A percentile compares a stretch with the other conserved stretches of the same genome.
phyloP scores from a whole-genome alignment of 1,140 invertebrate species.

The Harpegnathos saltator region DNA sequence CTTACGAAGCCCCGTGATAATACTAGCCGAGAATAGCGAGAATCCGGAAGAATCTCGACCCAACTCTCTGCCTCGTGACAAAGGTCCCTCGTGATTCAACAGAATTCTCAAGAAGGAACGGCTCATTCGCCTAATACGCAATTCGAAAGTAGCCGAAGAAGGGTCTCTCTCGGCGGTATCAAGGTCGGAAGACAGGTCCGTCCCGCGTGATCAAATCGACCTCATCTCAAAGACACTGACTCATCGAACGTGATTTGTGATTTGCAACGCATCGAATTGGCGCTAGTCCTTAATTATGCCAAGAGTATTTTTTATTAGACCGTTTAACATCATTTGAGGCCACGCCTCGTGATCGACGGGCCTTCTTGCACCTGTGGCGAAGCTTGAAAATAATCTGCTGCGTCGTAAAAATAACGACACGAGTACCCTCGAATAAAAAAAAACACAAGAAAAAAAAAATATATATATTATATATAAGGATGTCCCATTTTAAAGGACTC shows the following conservation, averaged over 20 bases:
- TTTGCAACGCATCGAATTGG: neutral
- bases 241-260: constrained; percentile 53
- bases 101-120: constrained; percentile 54
- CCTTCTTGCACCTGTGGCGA: neutral
- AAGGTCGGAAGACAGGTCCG: neutral
- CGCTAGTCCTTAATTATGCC: constrained; percentile 6
- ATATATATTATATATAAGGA: too few relatives aligned
- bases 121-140: constrained; percentile 15
- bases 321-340: neutral
- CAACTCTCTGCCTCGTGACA: constrained; percentile 13
- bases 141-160: constrained; percentile 39
- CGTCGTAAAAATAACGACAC: constrained; percentile 21
- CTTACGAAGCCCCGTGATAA: constrained; percentile 59
- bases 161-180: constrained; percentile 3
- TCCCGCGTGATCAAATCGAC: constrained; percentile 9
- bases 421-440: neutral
- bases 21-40: constrained; percentile 47
- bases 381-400: constrained; percentile 29
- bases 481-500: too few relatives aligned
- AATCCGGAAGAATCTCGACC: constrained; percentile 67
- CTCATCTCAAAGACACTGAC: constrained; percentile 23
- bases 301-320: constrained; percentile 14
- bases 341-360: constrained; percentile 25
- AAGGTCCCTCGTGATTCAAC: constrained; percentile 48
- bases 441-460: too few relatives aligned